Conservation (phyloP, 1,140 invertebrate species). For the Drosophila varians region DNA sequence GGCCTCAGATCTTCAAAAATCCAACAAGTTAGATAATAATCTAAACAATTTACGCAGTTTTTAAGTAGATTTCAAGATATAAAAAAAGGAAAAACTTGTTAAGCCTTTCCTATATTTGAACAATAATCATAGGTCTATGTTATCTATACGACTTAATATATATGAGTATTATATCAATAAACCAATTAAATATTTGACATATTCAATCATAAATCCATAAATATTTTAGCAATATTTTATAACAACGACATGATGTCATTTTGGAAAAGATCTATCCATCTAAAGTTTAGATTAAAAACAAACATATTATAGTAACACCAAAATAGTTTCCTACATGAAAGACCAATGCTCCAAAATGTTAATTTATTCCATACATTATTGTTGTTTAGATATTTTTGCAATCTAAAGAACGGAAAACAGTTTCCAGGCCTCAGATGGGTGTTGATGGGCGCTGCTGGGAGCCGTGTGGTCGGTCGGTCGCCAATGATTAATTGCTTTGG, state of each 20-base stretch:
- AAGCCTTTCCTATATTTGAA: too few species aligned
- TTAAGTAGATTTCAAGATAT: too few species aligned
- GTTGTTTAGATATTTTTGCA: slow-evolving; percentile 34
- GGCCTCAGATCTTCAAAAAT: not conserved
- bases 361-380: slow-evolving; percentile 28
- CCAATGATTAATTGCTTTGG: slow-evolving; percentile 68
- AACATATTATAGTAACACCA: not conserved
- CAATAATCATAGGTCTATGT: too few species aligned
- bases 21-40: not conserved
- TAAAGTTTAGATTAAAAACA: not conserved
- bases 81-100: not conserved
- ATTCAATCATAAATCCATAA: not conserved
- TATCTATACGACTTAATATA: too few species aligned
- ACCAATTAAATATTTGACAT: too few species aligned
- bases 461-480: slow-evolving; percentile 32
- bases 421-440: slow-evolving; percentile 34
- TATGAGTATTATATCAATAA: too few species aligned
- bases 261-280: slow-evolving; percentile 10
- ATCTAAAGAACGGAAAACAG: slow-evolving; percentile 7
- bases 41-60: not conserved
- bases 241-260: slow-evolving; percentile 19
- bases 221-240: not conserved
- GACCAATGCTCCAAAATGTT: slow-evolving; percentile 4
- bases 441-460: slow-evolving; percentile 11
- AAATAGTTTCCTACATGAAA: slow-evolving; percentile 2